Conservation (phyloP, 2,797 vertebrate genomes). For the Etheostoma perlongum region DNA sequence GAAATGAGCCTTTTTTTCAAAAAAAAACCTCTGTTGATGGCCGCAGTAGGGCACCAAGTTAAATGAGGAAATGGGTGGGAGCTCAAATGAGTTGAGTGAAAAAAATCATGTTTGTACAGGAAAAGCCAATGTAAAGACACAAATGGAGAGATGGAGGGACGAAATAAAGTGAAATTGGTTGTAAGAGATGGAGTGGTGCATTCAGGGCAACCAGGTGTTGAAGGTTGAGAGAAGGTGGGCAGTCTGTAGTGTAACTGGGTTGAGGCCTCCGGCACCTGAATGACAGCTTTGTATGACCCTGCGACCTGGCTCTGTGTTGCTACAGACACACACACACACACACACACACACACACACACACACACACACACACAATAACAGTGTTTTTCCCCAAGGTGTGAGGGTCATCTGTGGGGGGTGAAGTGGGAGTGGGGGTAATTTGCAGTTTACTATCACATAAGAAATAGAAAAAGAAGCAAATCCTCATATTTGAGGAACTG, state of each 20-base stretch:
- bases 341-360: conserved; percentile 16
- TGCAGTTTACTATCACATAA: not conserved
- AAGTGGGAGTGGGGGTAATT: conserved; percentile 4
- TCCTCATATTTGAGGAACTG: not conserved
- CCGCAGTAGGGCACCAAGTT: too few relatives aligned
- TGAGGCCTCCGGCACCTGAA: conserved; percentile 64
- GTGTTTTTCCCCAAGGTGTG: conserved; percentile 41
- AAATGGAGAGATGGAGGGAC: too few relatives aligned
- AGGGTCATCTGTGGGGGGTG: conserved; percentile 26
- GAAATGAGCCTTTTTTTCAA: too few relatives aligned
- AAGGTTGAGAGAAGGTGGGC: conserved; percentile 53
- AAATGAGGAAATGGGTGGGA: too few relatives aligned
- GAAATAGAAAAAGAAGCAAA: not conserved
- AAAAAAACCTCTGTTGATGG: too few relatives aligned
- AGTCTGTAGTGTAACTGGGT: conserved; percentile 56
- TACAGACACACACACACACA: conserved; percentile 21
- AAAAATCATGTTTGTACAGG: too few relatives aligned
- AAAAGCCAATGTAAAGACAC: too few relatives aligned
- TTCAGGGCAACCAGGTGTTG: too few relatives aligned
- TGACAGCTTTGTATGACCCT: conserved; percentile 73
- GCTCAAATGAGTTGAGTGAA: too few relatives aligned
- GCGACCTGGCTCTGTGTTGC: conserved; percentile 57
- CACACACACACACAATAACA: not conserved
- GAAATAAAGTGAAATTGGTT: too few relatives aligned
- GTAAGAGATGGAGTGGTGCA: too few relatives aligned